Conservation (phyloP, 2,888 invertebrate genomes). For the Lasioglossum morio region DNA sequence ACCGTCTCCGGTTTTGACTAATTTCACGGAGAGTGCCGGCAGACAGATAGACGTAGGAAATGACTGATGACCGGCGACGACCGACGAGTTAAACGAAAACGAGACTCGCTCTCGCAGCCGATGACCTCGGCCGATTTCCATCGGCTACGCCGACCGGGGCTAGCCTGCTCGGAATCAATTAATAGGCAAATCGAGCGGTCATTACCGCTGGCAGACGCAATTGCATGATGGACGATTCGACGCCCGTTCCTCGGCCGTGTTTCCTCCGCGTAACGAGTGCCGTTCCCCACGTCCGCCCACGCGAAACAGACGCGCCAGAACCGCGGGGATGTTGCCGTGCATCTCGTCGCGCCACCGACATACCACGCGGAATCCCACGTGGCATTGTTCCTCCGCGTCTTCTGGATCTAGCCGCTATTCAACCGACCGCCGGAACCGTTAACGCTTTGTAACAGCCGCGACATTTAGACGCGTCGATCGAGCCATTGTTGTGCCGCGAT, state of each 20-base stretch:
- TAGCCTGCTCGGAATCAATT: conserved; percentile 70
- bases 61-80: conserved; percentile 56
- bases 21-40: conserved; percentile 17
- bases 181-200: conserved; percentile 75
- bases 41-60: conserved; percentile 24
- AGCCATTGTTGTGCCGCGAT: conserved; percentile 22
- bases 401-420: conserved; percentile 38
- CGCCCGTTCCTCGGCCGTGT: conserved; percentile 39
- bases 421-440: conserved; percentile 49
- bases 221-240: conserved; percentile 61
- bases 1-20: background rate
- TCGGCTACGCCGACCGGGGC: conserved; percentile 5
- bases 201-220: conserved; percentile 69
- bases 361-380: conserved; percentile 64
- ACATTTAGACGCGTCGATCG: conserved; percentile 48
- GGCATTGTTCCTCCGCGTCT: conserved; percentile 58
- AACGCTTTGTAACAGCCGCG: conserved; percentile 52
- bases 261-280: conserved; percentile 64
- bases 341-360: conserved; percentile 31
- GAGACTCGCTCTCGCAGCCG: conserved; percentile 26
- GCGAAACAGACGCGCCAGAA: conserved; percentile 35
- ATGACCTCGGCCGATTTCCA: conserved; percentile 50
- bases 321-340: conserved; percentile 48
- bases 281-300: conserved; percentile 69
- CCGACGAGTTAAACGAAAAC: conserved; percentile 11